These are phyloP conservation scores for Conistra vaccinii DNA, from an alignment of 2,888 invertebrate genomes.

Conservation along the genomic window DNA sequence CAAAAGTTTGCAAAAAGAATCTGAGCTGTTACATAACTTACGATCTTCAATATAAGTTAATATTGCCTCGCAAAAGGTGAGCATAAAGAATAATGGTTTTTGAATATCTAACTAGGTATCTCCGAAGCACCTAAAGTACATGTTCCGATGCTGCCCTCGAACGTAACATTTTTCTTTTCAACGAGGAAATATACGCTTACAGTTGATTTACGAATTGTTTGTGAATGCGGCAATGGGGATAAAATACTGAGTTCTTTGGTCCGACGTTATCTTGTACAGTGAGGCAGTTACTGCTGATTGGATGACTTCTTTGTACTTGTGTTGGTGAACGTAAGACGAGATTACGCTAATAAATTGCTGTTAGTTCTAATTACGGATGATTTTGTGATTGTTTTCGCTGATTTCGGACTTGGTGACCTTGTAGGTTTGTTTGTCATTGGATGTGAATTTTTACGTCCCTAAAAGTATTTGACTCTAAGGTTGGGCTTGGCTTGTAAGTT, in stretches of 20 bases:
- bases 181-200: constrained; percentile 65
- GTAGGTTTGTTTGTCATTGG: not conserved
- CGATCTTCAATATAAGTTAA: constrained; percentile 70
- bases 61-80: constrained; percentile 65
- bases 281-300: constrained; percentile 56
- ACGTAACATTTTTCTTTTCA: constrained; percentile 74
- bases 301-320: constrained; percentile 52
- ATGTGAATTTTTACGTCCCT: not conserved
- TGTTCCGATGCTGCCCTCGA: constrained; percentile 70
- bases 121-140: constrained; percentile 63
- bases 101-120: constrained; percentile 72
- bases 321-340: constrained; percentile 27
- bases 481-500: not conserved
- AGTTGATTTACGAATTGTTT: constrained; percentile 67
- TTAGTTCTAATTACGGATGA: constrained; percentile 49
- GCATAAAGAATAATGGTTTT: constrained; percentile 71
- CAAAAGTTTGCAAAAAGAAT: constrained; percentile 40
- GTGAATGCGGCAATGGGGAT: constrained; percentile 65
- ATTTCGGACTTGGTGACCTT: constrained; percentile 3
- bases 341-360: constrained; percentile 56
- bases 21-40: constrained; percentile 54
- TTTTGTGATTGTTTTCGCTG: constrained; percentile 48
- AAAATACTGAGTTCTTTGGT: constrained; percentile 44
- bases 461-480: not conserved
- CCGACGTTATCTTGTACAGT: constrained; percentile 51